Percentiles rank a stretch among this genome's conserved stretches.
These are phyloP conservation scores for Calameuta idolon DNA, from an alignment of 2,888 invertebrate genomes.

Conservation along the genomic window DNA sequence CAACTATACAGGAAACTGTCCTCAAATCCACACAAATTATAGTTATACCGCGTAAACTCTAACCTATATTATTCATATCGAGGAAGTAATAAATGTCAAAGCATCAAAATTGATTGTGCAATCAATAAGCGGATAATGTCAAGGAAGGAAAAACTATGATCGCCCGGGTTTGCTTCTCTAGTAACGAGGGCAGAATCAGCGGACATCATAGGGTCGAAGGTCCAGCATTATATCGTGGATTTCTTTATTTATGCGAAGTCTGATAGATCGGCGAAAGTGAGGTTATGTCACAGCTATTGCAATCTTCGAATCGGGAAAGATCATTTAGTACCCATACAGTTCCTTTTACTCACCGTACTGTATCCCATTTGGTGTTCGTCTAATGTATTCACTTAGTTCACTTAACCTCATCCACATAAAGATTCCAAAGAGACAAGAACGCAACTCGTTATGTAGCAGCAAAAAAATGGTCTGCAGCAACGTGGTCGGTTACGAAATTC, in stretches of 20 bases:
- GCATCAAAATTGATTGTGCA: background rate
- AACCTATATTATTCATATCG: background rate
- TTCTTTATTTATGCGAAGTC: slow-evolving; percentile 43
- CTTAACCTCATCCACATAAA: slow-evolving; percentile 2
- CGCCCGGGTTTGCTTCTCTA: background rate
- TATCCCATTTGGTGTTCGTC: background rate
- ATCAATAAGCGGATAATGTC: background rate
- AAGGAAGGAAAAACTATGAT: background rate
- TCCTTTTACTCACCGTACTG: background rate
- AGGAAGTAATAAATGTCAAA: background rate
- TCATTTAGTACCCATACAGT: slow-evolving; percentile 12
- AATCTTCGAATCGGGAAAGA: slow-evolving; percentile 34
- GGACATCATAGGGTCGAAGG: slow-evolving; percentile 23
- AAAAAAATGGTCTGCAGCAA: slow-evolving; percentile 14
- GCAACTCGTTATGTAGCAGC: slow-evolving; percentile 24
- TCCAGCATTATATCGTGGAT: slow-evolving; percentile 13
- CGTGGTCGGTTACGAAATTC: slow-evolving; percentile 24
- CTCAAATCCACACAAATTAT: background rate
- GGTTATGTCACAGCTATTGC: slow-evolving; percentile 41
- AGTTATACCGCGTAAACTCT: background rate
- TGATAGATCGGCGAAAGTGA: slow-evolving; percentile 55
- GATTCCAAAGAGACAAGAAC: slow-evolving; percentile 1
- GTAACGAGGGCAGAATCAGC: background rate
- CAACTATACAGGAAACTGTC: background rate
- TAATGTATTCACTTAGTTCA: background rate